Base-by-base conservation (phyloP, 2,888 invertebrate genomes). In the Philhelius pedissequus region DNA sequence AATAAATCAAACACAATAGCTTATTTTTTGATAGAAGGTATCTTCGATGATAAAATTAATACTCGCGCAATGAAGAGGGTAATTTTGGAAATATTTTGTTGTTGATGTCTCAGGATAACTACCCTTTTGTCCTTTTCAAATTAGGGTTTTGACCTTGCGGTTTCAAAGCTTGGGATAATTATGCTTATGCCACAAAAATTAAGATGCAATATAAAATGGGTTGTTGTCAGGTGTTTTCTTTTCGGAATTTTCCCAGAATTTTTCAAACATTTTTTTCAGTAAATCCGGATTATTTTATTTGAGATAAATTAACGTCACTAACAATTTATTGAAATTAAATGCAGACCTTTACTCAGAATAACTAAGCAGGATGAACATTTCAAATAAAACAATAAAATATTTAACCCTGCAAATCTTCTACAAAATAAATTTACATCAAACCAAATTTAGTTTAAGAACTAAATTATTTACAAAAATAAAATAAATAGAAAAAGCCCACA, bases 1-100 rank as follows among this genome's bases (percentile, higher is more conserved):
- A 40, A 60, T 60, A 60, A 60, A 60, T 60, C 40, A 60, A 60
- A 40, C 25, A 11, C 38, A 60, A 15, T 60, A 40, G 25, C 22
- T 58, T 43, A 60, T 40, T 40, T 56, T 27, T 11, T 15, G 15
- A 15, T 13, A 20, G 4, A 40, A n/a, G 22, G 15, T 60, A 27
- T 40, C 15, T 60, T 38, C 25, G 25, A 60, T 60, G 38, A 40
- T 40, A 60, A 60, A 40, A 40, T 60, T 40, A 60, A 40, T 60
- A 27, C 27, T 40, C 40, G 60, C 60, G 40, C 22, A n/a, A 60
- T 60, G 60, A 60, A 27, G 9, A 40, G 40, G 60, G 60, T 60
- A 25, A 3, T 9, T 27, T 40, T 40, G 27, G n/a, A 7, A 13
- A 18, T 7, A 11, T 30, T 3, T 60, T 60, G 22, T 18, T 54